Base-by-base conservation (phyloP, 2,797 vertebrate species). In the Paratrypauchen microcephalus region DNA sequence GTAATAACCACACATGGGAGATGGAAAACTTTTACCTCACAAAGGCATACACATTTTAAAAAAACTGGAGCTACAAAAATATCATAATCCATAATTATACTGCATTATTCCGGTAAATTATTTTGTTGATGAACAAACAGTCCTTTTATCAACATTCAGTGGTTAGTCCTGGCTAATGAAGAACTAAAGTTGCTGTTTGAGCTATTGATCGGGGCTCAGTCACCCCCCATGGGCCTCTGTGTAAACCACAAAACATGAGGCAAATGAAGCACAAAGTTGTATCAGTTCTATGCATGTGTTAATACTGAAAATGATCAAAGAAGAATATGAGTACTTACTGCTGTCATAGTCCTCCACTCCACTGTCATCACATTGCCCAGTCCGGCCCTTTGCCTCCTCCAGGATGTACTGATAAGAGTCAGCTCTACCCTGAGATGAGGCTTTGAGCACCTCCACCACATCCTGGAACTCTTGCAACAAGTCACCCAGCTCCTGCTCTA, bases 391-490 rank as follows among this genome's bases (percentile, higher is more conserved):
- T 57, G 88, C 89, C 61, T 85, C 79, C 12, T 71, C 71, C 76
- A 90, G 75, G 21, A 89, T 69, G 12, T 80, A 76, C 61, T 90
- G 83, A 87, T 91, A 90, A 3, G 69, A 60, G 0, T 82, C 75
- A 4, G 78, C 67, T 65, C 74, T 83, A 72, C 80, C 86, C 6
- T 80, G 78, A 6, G 85, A 74, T 0, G 92, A 90, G 45, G 78
- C 82, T 58, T 81, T 86, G 69, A 94, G 79, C 70, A 94, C 92
- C 79, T 93, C 87, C 81, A 93, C 90, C 81, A 94, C 91, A 66
- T 91, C 89, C 73, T 93, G 83, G 83, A 94, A 94, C 86, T 95
- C 93, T 77, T 92, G 91, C 74, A 95, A 88, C 72, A 94, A 52
- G 26, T 93, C 92, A 3, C 79, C 88, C 21, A 95, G 80, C 67